These are phyloP conservation scores for Sinella curviseta DNA, from an alignment of 1,140 invertebrate species.

Conservation along the genomic window DNA sequence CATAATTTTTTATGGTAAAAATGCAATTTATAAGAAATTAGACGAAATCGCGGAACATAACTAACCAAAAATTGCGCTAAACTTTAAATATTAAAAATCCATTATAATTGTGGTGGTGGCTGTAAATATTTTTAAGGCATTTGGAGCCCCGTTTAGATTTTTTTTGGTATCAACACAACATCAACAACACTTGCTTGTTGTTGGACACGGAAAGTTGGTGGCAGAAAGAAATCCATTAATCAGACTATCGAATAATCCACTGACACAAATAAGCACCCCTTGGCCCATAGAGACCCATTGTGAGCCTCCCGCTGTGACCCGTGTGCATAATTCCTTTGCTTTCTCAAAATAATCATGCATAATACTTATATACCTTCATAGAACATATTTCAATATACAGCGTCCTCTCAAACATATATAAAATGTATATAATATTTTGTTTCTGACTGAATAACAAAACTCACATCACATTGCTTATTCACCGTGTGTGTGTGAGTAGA, in stretches of 20 bases:
- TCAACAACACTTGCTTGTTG: constrained; percentile 17
- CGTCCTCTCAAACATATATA: too few relatives aligned
- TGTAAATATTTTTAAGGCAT: too few relatives aligned
- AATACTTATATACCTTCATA: not conserved
- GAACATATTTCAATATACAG: too few relatives aligned
- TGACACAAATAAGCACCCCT: constrained; percentile 50
- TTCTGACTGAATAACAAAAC: not conserved
- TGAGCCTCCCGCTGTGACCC: constrained; percentile 48
- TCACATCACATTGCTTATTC: not conserved
- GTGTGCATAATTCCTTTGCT: constrained; percentile 45
- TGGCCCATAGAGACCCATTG: constrained; percentile 43
- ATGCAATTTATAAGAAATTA: too few relatives aligned
- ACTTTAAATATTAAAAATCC: too few relatives aligned
- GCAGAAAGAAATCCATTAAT: constrained; percentile 49
- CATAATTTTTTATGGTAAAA: too few relatives aligned
- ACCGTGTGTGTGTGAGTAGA: not conserved
- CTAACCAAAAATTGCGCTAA: too few relatives aligned
- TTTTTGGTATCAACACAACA: not conserved
- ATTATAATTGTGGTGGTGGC: too few relatives aligned
- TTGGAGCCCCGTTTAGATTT: too few relatives aligned
- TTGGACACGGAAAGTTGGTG: constrained; percentile 27
- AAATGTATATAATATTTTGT: not conserved
- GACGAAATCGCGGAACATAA: too few relatives aligned
- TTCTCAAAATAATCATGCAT: constrained; percentile 25
- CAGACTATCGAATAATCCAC: constrained; percentile 50